Conservation (phyloP, 2,797 vertebrate genomes). For the Lepilemur ruficaudatus region DNA sequence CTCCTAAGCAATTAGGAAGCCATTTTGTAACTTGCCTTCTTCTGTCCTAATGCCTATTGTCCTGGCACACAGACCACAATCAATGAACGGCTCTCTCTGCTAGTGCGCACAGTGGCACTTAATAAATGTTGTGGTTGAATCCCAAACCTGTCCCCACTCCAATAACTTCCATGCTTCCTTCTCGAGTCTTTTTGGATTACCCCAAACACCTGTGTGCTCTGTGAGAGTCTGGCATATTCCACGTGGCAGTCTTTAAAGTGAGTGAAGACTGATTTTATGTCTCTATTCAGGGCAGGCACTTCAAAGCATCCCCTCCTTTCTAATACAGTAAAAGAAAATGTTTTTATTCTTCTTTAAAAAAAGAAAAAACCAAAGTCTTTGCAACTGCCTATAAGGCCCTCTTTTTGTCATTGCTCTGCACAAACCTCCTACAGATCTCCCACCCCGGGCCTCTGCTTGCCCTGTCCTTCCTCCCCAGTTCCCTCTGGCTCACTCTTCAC, state of each 20-base stretch:
- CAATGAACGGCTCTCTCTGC: not conserved
- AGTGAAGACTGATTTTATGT: not conserved
- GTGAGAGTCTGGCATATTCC: fast-evolving
- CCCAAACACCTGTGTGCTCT: too few species aligned
- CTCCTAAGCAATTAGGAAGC: not conserved
- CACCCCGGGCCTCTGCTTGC: not conserved
- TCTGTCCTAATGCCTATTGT: too few species aligned
- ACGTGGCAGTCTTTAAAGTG: not conserved
- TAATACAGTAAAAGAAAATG: not conserved
- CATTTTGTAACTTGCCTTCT: not conserved
- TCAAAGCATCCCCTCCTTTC: not conserved
- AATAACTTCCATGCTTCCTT: not conserved
- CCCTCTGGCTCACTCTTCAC: not conserved
- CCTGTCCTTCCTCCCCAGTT: not conserved
- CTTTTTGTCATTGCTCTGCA: fast-evolving
- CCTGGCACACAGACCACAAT: not conserved
- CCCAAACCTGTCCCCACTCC: not conserved
- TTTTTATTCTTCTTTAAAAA: not conserved
- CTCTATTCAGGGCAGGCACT: not conserved
- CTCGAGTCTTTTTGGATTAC: not conserved
- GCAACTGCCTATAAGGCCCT: not conserved
- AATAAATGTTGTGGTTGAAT: not conserved
- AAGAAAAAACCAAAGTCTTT: not conserved
- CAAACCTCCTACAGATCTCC: not conserved
- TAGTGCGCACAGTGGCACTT: not conserved